Evolutionary conservation across 2,113 vertebrate species (phyloP), one percentile per base, ranked within the genome.

Genomic region (Paradoxurus hermaphroditus): DNA sequence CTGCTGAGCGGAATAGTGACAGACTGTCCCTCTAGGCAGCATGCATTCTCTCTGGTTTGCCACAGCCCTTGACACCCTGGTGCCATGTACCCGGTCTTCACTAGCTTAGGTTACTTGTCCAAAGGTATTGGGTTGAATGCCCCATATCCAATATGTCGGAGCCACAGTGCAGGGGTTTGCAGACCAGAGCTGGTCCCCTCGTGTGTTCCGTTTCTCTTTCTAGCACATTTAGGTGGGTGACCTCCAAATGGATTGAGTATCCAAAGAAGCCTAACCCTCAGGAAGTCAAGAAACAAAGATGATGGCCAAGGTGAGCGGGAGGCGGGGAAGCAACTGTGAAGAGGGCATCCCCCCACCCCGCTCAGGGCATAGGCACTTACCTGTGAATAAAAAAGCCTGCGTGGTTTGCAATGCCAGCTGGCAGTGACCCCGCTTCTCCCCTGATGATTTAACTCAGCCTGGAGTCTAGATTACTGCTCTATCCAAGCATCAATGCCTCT

Each of bases 281-380:
- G 23, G 16, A 94, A 46, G n/a, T 65, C 31, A 25, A 46, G n/a
- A 56, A 51, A 70, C 65, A 90, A 34, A 75, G 53, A 19, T 6
- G 44, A 59, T 53, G 15, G 5, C 25, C 8, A 18, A 7, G 27
- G 88, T 15, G 8, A 44, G 39, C 29, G 6, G 41, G 19, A 39
- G 36, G 21, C 12, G 8, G 23, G 31, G 34, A 27, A 73, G 39
- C 19, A 41, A 46, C 1, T 0, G n/a, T 12, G 27, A 77, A 27
- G 6, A 31, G 7, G 23, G 12, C 0, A 4, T 2, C 7, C 6
- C 70, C 27, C 36, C 25, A 4, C 29, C 5, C n/a, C 21, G 31
- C 18, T 68, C 39, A 34, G 25, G 21, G 4, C 3, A 1, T 34
- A 0, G 3, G 15, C 53, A 85, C 90, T 67, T 9, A 12, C 46